phyloP scores from a whole-genome alignment of 1,140 invertebrate species.

The Drosophila neocordata region DNA sequence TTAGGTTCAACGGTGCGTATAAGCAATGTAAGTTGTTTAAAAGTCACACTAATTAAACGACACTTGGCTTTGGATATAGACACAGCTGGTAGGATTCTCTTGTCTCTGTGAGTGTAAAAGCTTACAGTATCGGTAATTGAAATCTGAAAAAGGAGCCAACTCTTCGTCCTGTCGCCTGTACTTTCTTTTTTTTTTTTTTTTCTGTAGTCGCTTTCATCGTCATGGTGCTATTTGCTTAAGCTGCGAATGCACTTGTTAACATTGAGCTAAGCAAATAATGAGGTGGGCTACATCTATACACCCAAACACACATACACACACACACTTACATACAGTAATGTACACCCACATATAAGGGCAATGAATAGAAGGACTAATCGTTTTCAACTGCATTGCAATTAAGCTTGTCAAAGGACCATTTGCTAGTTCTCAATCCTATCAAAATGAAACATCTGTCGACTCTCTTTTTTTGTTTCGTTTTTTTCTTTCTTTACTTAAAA shows the following conservation, averaged over 20 bases:
- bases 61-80: constrained; percentile 44
- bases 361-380: constrained; percentile 78
- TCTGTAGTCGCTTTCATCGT: constrained; percentile 7
- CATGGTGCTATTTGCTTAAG: constrained; percentile 69
- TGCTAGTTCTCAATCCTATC: constrained; percentile 27
- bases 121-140: constrained; percentile 74
- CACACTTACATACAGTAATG: neutral
- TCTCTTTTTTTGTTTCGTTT: constrained; percentile 6
- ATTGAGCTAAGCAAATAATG: constrained; percentile 71
- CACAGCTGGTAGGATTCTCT: constrained; percentile 21
- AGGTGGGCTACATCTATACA: constrained; percentile 42
- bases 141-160: constrained; percentile 70
- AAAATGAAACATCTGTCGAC: constrained; percentile 34
- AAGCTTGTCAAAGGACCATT: constrained; percentile 58
- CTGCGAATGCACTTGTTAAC: constrained; percentile 63
- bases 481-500: constrained; percentile 20
- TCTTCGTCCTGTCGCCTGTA: constrained; percentile 29
- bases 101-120: constrained; percentile 35
- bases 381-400: constrained; percentile 64
- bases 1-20: constrained; percentile 63
- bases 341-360: constrained; percentile 36
- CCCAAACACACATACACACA: constrained; percentile 17
- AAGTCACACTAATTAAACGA: constrained; percentile 73
- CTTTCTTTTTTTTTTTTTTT: neutral
- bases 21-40: constrained; percentile 63